These are phyloP conservation scores for Pollimyrus isidori DNA, from an alignment of 2,113 vertebrate species.

Conservation along the genomic window DNA sequence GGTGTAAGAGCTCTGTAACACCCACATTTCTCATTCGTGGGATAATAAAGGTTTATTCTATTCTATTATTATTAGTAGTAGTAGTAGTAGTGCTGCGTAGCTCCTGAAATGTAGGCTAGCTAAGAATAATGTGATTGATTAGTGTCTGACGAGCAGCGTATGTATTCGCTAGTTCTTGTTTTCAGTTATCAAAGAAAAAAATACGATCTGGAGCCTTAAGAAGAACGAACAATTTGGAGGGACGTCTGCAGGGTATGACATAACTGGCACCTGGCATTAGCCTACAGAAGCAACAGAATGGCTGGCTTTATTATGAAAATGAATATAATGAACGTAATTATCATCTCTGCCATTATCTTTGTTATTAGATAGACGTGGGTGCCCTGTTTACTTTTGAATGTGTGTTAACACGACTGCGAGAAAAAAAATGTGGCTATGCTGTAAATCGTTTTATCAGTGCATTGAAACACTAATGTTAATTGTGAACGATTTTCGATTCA, in stretches of 20 bases:
- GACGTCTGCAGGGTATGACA: not conserved
- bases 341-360: not conserved
- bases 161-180: not conserved
- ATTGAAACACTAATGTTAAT: not conserved
- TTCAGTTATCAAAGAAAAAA: not conserved
- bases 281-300: not conserved
- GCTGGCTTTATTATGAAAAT: not conserved
- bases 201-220: not conserved
- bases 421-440: not conserved
- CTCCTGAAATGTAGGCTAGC: not conserved
- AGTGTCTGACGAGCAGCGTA: not conserved
- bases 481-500: not conserved
- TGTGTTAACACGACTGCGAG: not conserved
- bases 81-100: not conserved
- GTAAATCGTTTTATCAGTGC: not conserved
- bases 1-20: too few relatives aligned
- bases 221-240: not conserved
- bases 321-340: not conserved
- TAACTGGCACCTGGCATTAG: not conserved
- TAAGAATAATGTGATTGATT: not conserved
- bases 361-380: not conserved
- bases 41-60: too few relatives aligned
- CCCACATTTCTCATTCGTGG: too few relatives aligned
- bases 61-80: not conserved
- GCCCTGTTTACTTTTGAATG: not conserved